Conservation (phyloP, 2,797 vertebrate species). For the Cercopithecus hamlyni region DNA sequence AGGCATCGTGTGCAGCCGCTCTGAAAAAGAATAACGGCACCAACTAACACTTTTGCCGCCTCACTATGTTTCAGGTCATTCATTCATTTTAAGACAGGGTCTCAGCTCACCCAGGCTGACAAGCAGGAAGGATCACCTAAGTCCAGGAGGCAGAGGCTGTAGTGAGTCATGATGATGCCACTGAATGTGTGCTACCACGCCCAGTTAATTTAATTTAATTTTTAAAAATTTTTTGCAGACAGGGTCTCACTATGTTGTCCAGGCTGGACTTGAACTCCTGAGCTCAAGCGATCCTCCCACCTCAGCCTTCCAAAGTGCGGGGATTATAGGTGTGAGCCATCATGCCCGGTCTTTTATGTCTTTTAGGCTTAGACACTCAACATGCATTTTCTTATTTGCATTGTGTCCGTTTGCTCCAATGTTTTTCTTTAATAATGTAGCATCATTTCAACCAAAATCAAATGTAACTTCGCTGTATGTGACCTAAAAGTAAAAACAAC, state of each 20-base stretch:
- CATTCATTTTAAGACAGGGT: not conserved
- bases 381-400: not conserved
- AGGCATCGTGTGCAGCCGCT: rapidly evolving
- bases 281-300: not conserved
- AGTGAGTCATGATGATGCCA: not conserved
- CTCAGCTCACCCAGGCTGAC: not conserved
- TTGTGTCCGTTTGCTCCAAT: not conserved
- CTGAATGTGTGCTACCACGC: not conserved
- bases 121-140: not conserved
- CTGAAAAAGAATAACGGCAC: not conserved
- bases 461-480: not conserved
- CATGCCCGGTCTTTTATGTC: not conserved
- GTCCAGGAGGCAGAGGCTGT: not conserved
- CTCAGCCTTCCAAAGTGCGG: not conserved
- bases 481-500: not conserved
- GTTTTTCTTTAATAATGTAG: not conserved
- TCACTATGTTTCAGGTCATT: not conserved
- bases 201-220: not conserved
- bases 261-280: not conserved
- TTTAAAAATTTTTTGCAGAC: not conserved
- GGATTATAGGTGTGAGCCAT: not conserved
- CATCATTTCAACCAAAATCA: not conserved
- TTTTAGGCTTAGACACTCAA: not conserved
- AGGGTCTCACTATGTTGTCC: not conserved
- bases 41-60: not conserved